Conservation (phyloP, 2,797 vertebrate species). For the Squalus acanthias region DNA sequence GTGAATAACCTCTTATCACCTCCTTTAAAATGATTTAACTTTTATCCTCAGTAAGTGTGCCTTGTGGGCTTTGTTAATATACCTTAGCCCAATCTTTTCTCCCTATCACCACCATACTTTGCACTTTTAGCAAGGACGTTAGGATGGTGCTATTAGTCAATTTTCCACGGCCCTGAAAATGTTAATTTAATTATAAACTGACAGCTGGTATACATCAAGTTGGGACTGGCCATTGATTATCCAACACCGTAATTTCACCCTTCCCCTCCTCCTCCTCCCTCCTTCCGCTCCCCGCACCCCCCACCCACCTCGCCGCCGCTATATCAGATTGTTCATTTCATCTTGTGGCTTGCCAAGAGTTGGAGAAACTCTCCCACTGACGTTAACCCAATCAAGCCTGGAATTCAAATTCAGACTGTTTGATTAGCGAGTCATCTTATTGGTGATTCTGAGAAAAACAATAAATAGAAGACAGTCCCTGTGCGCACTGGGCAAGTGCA, state of each 20-base stretch:
- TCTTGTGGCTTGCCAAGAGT: neutral
- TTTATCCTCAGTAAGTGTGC: neutral
- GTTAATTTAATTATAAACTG: neutral
- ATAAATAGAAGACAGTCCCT: neutral
- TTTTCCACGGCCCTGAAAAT: neutral
- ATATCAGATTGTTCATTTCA: neutral
- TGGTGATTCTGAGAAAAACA: neutral
- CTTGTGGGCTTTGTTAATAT: neutral
- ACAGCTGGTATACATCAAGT: neutral
- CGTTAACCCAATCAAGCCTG: neutral
- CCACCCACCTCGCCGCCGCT: neutral
- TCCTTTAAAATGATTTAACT: neutral
- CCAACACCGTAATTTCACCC: no score
- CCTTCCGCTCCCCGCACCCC: no score
- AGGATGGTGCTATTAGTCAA: neutral
- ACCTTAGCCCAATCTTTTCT: neutral
- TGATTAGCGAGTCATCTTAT: neutral
- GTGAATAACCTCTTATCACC: neutral
- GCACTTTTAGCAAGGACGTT: neutral
- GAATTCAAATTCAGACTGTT: neutral
- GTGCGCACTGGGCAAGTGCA: neutral
- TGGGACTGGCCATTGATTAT: slow-evolving; percentile 1
- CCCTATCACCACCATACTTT: neutral
- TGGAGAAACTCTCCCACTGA: neutral
- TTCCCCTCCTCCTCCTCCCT: no score